Evolutionary conservation across 2,113 vertebrate genomes (phyloP), one percentile per base, ranked within the genome.

Genomic region (Neomonachus schauinslandi): DNA sequence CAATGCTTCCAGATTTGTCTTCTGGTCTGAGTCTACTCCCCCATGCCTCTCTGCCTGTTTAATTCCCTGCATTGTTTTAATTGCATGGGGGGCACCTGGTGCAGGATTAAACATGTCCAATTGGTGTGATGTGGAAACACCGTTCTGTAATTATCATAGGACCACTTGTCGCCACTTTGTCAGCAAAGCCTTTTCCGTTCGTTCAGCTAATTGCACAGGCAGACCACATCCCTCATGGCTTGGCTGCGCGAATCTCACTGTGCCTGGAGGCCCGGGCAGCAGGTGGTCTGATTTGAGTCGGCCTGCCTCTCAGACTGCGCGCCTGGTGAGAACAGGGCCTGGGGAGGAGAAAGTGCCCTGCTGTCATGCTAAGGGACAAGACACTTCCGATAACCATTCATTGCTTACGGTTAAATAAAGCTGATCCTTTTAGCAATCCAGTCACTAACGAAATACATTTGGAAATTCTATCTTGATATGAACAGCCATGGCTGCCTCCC

Each of bases 151-250:
- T 84, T 76, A 92, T 63, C 69, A 39, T 0, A 26, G 67, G 49
- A 87, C 5, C 67, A 21, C 67, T 97, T 74, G 84, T 81, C 39
- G 28, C 21, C 8, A 31, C 46, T 88, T 94, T 87, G 74, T 72
- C 71, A 89, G 89, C 49, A 71, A 93, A 87, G 72, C 12, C 18
- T 82, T 59, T 59, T 69, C 63, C 26, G 71, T 96, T 95, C 95
- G 79, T 88, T 95, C 94, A 97, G 61, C 87, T 97, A 90, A 96
- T 92, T 95, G 92, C 71, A 81, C 39, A 24, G 55, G 79, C 69
- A 18, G 5, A 49, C 51, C 2, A 13, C 26, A 82, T 65, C 3
- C 1, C 55, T 55, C 46, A 15, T 5, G 91, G 11, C 61, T 90
- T 77, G 49, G 89, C 76, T n/a, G 26, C 87, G 61, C 4, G 89